Evolutionary conservation across 2,113 vertebrate genomes (phyloP), one percentile per base, ranked within the genome.

Genomic region (Lepus americanus): DNA sequence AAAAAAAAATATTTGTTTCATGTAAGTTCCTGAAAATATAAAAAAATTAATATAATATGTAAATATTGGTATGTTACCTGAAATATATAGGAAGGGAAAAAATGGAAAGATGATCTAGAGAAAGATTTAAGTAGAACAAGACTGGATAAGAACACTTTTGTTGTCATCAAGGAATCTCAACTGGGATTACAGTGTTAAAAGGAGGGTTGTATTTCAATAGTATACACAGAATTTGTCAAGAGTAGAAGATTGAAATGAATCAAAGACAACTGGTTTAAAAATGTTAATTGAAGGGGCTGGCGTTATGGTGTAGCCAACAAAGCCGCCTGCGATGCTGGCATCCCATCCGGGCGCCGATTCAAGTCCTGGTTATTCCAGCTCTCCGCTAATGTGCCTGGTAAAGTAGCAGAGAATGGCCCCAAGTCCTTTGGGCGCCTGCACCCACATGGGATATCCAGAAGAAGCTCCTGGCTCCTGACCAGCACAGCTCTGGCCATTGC

Each of bases 1-100:
- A 29, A 31, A 97, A 98, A 98, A 97, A 96, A 94, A 87, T 78
- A 92, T 3, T 92, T 91, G 51, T 92, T 95, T 96, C 59, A 63
- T 53, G 10, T 33, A 79, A 13, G 27, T 69, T 85, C 31, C 82
- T 94, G 27, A 74, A 86, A 94, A 92, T 2, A 83, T 25, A 27
- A 92, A 89, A 95, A 86, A 92, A 78, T 31, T 87, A 51, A 61
- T 55, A 92, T 1, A 49, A 49, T 53, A 64, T 64, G 20, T 66
- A 55, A 72, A 83, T 78, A 93, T 0, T 79, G 55, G 23, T 44
- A 76, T 5, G 70, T 78, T 88, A 95, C 92, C 55, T 96, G 51
- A 83, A 92, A 93, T n/a, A 93, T 2, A 80, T 1, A 7, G 13
- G 39, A 93, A 94, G 33, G 39, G 59, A 33, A 14, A 74, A 25